phyloP scores from a whole-genome alignment of 2,888 invertebrate genomes.

The Azorinus chamasolen region DNA sequence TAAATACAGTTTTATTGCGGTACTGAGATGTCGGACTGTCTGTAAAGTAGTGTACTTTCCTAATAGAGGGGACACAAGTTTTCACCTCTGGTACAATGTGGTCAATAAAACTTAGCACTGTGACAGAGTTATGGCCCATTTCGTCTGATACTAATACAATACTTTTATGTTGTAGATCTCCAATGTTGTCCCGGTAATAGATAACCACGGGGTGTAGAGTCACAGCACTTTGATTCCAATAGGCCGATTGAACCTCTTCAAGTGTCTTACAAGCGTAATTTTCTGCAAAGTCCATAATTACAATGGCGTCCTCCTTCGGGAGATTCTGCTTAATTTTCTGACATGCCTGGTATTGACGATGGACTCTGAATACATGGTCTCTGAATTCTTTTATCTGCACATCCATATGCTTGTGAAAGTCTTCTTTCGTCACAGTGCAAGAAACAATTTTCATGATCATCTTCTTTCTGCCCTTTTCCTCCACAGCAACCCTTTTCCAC shows the following conservation, averaged over 20 bases:
- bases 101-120: no score
- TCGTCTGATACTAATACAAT: no score
- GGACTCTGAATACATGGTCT: conserved; percentile 14
- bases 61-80: no score
- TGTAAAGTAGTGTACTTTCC: no score
- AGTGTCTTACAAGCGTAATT: conserved; percentile 28
- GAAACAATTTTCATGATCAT: conserved; percentile 20
- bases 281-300: conserved; percentile 39
- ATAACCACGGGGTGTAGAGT: no score
- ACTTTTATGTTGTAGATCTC: no score
- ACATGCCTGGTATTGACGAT: conserved; percentile 12
- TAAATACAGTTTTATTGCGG: no score
- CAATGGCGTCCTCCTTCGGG: not conserved
- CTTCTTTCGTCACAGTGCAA: not conserved
- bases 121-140: no score
- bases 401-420: conserved; percentile 19
- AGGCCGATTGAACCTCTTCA: conserved; percentile 18
- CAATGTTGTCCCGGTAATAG: not conserved
- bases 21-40: no score
- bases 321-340: conserved; percentile 21
- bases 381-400: conserved; percentile 5
- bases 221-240: not conserved
- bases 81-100: no score
- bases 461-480: conserved; percentile 33
- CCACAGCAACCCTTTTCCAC: conserved; percentile 36